Evolutionary conservation across 1,140 invertebrate species (phyloP), one percentile per base, ranked within the genome.

Genomic region (Drosophila equinoxialis): DNA sequence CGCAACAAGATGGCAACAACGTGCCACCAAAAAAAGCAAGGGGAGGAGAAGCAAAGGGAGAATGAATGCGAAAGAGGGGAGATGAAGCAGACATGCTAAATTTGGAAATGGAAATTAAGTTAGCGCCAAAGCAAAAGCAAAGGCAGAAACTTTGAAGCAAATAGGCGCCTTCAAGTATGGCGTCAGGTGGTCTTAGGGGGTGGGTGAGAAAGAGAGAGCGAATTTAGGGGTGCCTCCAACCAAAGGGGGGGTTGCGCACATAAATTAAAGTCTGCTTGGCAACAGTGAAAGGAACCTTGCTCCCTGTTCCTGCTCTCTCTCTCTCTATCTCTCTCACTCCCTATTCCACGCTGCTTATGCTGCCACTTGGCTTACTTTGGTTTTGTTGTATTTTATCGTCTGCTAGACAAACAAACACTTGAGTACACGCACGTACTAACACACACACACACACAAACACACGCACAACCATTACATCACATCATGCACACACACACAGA

Each of bases 91-190:
- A 89, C 84, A 77, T 84, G 84, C 80, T 81, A 84, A 81, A 89
- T 89, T 84, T 84, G 84, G 74, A 89, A 89, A 89, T 89, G 77
- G 82, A 89, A 87, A 89, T 87, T 75, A 83, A 84, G 80, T 79
- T 79, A 74, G 61, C 69, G 48, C 60, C 70, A 63, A 17, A 48
- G 23, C 30, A 37, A 66, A 54, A 41, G 42, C 67, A 71, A 68
- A 64, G 60, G 42, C 33, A 35, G 67, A 79, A 79, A 51, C 45
- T 35, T 74, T 62, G 68, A 39, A 42, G 55, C 62, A 62, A 51
- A 51, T 17, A 51, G 45, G 67, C 41, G 73, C 66, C 66, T 74
- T 77, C 54, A 54, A 76, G 67, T 42, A 63, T 76, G 74, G 74
- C 74, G 74, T 67, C 74, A 76, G 74, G 72, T 76, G 71, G 66